These are phyloP conservation scores for Pangasius macronema DNA, from an alignment of 2,797 vertebrate species.

Conservation along the genomic window DNA sequence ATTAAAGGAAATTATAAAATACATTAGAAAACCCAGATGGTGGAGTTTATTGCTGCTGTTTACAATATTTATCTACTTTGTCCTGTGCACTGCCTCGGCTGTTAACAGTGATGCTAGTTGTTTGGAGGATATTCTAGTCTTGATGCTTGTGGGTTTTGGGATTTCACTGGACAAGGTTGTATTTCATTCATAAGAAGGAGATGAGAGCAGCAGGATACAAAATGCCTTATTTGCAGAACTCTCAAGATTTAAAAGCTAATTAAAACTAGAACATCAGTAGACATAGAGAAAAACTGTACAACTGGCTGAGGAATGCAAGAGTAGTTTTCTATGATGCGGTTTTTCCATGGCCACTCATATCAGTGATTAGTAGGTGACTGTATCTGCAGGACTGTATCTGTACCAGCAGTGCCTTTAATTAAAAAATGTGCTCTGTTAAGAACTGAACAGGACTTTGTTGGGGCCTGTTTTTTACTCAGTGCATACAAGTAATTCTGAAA, in stretches of 20 bases:
- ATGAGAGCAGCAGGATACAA: not conserved
- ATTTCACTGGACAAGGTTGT: not conserved
- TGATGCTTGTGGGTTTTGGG: not conserved
- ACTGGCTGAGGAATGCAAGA: not conserved
- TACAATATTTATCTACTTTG: not conserved
- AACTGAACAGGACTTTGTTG: not conserved
- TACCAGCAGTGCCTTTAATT: not conserved
- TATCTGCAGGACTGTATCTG: not conserved
- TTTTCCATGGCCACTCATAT: not conserved
- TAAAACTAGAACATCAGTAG: not conserved
- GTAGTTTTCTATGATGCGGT: not conserved
- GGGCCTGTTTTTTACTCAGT: not conserved
- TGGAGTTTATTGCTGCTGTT: not conserved
- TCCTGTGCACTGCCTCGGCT: not conserved
- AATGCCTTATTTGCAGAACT: not conserved
- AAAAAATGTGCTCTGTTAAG: not conserved
- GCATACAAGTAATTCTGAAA: not conserved
- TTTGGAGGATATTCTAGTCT: not conserved
- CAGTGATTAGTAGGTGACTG: not conserved
- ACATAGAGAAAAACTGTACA: not conserved
- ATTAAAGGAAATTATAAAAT: not conserved
- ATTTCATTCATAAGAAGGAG: not conserved
- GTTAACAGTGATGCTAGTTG: not conserved
- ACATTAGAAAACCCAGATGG: not conserved
- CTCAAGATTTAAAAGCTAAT: not conserved